Base-by-base conservation (phyloP, 1,140 invertebrate species). In the Thaumetopoea pityocampa region DNA sequence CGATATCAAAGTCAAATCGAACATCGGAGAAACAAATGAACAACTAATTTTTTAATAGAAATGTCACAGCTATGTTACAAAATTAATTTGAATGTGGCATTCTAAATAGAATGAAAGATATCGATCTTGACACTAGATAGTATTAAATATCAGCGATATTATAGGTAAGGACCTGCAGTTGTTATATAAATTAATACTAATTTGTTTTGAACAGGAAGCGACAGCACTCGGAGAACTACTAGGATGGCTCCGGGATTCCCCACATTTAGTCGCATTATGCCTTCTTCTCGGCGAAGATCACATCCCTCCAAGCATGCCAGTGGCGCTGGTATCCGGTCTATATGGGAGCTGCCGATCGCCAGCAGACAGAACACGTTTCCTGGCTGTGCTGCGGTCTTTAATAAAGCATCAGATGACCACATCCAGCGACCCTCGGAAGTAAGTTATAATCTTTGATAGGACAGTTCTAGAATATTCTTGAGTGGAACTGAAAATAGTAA, bases 361-460 rank as follows among this genome's bases (percentile, higher is more conserved):
- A 89, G 8, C 91, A 52, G 97, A 99, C 82, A 92, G 96, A 62
- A 88, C 90, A 17, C 87, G 92, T 27, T 89, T 96, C 16, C 78
- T 97, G 2, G 89, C 91, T 38, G 80, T 97, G 12, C 71, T 98
- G 34, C 88, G 92, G 19, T 90, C 95, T 54, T 83, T 99, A 12
- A 93, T 97, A 56, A 90, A 93, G 61, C 87, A 96, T 10, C 95
- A 98, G 81, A 83, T 98, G 52, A 88, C 91, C 6, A 89, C 90
- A 7, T 92, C 90, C 37, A 92, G 93, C 43, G 94, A 97, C 85
- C 96, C 96, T 0, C 86, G 95, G 49, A 89, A 92, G 87, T 89
- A 67, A 78, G 68, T 55, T 6, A n/a, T n/a, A n/a, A n/a, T n/a
- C n/a, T n/a, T n/a, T n/a, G n/a, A n/a, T n/a, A n/a, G n/a, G n/a